These are phyloP conservation scores for Gymnocheta viridis DNA, from an alignment of 2,888 invertebrate genomes.

Conservation along the genomic window DNA sequence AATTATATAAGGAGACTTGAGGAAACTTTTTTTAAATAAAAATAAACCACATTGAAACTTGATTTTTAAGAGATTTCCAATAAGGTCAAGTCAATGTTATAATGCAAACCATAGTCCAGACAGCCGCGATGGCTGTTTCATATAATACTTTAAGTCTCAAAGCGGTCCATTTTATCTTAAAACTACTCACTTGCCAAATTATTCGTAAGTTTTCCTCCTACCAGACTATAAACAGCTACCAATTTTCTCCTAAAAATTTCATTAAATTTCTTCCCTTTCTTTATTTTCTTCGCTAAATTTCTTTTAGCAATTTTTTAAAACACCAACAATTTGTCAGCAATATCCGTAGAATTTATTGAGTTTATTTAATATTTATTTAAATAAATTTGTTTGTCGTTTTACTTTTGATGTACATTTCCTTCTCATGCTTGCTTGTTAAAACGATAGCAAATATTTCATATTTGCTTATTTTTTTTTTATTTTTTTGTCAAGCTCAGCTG, in stretches of 20 bases:
- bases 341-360: constrained; percentile 42
- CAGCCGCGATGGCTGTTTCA: too few species aligned
- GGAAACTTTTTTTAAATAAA: neutral
- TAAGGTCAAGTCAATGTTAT: too few species aligned
- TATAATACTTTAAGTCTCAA: too few species aligned
- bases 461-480: neutral
- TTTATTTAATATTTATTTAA: constrained; percentile 62
- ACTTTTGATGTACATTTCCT: constrained; percentile 39
- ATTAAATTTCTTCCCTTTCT: neutral
- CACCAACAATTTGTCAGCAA: constrained; percentile 35
- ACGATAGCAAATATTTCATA: constrained; percentile 40
- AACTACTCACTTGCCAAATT: too few species aligned
- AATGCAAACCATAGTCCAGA: too few species aligned
- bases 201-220: neutral
- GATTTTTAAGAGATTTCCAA: too few species aligned
- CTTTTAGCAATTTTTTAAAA: constrained; percentile 1
- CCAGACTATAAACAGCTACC: neutral
- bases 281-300: neutral
- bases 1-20: neutral
- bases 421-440: constrained; percentile 43
- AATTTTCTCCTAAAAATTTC: neutral
- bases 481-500: constrained; percentile 54
- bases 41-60: too few species aligned
- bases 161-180: too few species aligned
- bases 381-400: constrained; percentile 53